Conservation (phyloP, 2,888 invertebrate species). For the Heliconius ismenius region DNA sequence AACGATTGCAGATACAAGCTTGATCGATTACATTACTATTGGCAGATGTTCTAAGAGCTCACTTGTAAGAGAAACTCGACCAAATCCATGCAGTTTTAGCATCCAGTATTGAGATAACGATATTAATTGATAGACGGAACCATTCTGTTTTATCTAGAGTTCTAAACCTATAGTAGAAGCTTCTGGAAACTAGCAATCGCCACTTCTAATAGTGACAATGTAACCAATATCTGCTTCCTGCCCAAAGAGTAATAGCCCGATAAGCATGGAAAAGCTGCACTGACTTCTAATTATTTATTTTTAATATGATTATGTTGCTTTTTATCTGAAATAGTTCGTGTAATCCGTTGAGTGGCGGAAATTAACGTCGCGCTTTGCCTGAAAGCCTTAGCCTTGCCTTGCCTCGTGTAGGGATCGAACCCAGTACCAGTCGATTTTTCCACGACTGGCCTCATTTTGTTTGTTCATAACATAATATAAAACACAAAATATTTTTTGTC, state of each 20-base stretch:
- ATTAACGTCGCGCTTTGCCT: no score
- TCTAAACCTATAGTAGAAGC: neutral
- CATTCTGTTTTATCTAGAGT: neutral
- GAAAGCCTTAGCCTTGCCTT: no score
- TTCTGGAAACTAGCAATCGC: neutral
- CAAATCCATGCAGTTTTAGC: neutral
- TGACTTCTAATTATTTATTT: no score
- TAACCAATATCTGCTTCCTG: neutral
- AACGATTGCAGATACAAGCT: neutral
- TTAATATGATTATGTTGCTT: no score
- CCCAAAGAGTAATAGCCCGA: no score
- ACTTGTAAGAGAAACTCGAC: neutral
- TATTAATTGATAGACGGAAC: neutral
- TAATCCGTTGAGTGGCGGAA: no score
- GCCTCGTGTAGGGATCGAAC: no score
- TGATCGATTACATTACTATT: constrained; percentile 2
- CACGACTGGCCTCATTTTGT: no score
- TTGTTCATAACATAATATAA: no score
- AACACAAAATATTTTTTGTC: no score
- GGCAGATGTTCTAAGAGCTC: neutral
- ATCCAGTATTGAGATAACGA: neutral
- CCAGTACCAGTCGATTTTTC: no score
- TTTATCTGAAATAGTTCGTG: neutral
- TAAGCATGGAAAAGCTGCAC: no score
- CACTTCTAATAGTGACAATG: neutral